A percentile compares a stretch with the other conserved stretches of the same genome.
phyloP scores from a whole-genome alignment of 2,888 invertebrate genomes.

The Nomada fabriciana region DNA sequence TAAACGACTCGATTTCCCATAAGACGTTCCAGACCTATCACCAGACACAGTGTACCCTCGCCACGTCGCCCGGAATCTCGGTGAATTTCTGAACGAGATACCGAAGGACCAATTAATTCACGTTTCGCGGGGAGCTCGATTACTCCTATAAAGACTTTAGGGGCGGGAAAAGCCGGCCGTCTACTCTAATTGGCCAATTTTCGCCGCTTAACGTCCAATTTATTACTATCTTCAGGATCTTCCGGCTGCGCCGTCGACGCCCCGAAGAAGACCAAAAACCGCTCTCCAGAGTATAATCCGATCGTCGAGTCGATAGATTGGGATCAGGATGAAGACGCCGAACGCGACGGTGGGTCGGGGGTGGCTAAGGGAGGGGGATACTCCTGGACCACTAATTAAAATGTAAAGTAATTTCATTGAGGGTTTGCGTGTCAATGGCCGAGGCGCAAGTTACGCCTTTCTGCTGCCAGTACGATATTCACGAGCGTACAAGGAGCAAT shows the following conservation, averaged over 20 bases:
- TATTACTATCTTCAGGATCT: constrained; percentile 78
- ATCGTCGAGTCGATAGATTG: constrained; percentile 73
- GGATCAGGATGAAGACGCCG: constrained; percentile 50
- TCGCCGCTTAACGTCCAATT: constrained; percentile 82
- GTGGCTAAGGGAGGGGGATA: constrained; percentile 8
- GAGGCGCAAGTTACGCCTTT: constrained; percentile 44
- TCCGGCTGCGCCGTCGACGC: constrained; percentile 54
- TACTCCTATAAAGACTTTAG: constrained; percentile 77
- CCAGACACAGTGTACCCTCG: constrained; percentile 8
- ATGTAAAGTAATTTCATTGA: constrained; percentile 68
- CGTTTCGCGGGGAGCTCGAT: constrained; percentile 75
- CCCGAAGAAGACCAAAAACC: constrained; percentile 63
- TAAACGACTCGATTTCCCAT: constrained; percentile 60
- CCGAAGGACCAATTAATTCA: constrained; percentile 78
- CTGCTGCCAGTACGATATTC: constrained; percentile 5
- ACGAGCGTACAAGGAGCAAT: constrained; percentile 2
- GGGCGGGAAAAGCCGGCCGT: constrained; percentile 77
- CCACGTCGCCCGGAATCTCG: constrained; percentile 46
- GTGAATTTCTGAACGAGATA: constrained; percentile 67
- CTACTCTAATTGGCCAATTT: constrained; percentile 82
- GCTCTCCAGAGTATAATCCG: constrained; percentile 76
- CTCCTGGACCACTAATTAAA: constrained; percentile 73
- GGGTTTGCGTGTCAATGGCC: constrained; percentile 49
- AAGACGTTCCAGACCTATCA: constrained; percentile 44
- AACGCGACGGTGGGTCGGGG: constrained; percentile 20